Percentiles rank a stretch among this genome's conserved stretches.
Evolutionary conservation across 2,113 vertebrate genomes (phyloP).

Genomic region (Chaetorhynchus papuensis): DNA sequence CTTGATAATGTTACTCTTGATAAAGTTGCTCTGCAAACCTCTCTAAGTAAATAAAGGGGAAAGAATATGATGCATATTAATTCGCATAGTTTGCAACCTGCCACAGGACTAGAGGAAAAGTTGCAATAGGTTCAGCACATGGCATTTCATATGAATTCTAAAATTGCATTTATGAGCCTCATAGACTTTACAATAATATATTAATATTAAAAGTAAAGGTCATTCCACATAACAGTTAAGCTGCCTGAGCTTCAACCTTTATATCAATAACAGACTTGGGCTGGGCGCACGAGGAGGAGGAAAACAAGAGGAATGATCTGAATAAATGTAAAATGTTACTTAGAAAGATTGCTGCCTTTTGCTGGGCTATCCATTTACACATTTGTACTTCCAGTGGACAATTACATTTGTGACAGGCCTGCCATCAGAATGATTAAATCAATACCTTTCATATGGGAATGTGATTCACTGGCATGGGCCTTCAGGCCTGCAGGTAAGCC

Average conservation of each 20-base stretch:
- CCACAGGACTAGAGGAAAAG: conserved; percentile 51
- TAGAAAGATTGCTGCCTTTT: conserved; percentile 13
- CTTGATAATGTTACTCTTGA: conserved; percentile 97
- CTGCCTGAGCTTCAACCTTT: conserved; percentile 95
- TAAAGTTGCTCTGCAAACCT: conserved; percentile 91
- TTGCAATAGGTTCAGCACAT: conserved; percentile 74
- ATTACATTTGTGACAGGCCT: conserved; percentile 27
- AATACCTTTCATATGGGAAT: not conserved
- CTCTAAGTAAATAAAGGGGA: conserved; percentile 85
- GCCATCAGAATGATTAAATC: not conserved
- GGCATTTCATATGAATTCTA: conserved; percentile 93
- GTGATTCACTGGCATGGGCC: conserved; percentile 47
- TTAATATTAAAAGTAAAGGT: conserved; percentile 99
- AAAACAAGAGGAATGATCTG: conserved; percentile 72
- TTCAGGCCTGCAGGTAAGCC: not conserved
- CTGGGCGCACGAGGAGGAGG: not conserved
- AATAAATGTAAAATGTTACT: conserved; percentile 42
- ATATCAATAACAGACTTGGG: conserved; percentile 78
- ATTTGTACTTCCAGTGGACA: conserved; percentile 20
- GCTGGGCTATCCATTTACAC: conserved; percentile 30
- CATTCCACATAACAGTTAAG: conserved; percentile 88
- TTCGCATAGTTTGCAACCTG: conserved; percentile 77
- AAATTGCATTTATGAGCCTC: conserved; percentile 88
- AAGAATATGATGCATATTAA: conserved; percentile 88
- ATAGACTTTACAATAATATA: conserved; percentile 89